Base-by-base conservation (phyloP, 37 sponge, comb jelly and placozoan genomes). In the Ephydatia muelleri region DNA sequence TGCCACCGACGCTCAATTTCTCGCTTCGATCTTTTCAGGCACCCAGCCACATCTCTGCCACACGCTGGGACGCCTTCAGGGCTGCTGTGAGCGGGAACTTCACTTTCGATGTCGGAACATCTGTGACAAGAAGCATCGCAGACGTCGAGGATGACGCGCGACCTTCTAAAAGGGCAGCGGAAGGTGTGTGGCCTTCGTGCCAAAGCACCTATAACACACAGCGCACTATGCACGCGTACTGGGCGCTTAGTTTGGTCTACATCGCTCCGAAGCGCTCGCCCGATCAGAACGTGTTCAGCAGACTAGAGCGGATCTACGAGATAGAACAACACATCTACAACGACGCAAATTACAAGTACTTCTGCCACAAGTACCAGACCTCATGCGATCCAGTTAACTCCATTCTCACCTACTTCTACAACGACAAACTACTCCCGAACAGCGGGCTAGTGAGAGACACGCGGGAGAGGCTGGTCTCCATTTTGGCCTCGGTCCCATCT, bases 351-450 rank as follows among this genome's bases (percentile, higher is more conserved):
- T 93, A 85, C 67, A 16, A 31, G 16, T 32, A 83, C 14, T 80
- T 83, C 75, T 93, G 94, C 66, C 81, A 72, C 68, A 82, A 79
- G 76, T 8, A 16, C 5, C 0, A 4, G 13, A 64, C 25, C 6
- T 28, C 70, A 0, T 93, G 94, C 48, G 85, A 80, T n/a, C 92
- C 88, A 0, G 38, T 93, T 14, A 84, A 79, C 34, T 88, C 91
- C n/a, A 72, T 93, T 3, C 49, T 91, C 40, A 88, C 94, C 3
- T 91, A 87, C 43, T 76, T 93, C 65, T 93, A 91, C 36, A 67
- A 64, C 32, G 27, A 49, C 37, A 22, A 27, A 65, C 35, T 12
- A 65, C 13, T 65, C 6, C 67, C 43, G 3, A 43, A 43, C 64
- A 65, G 31, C 34, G 72, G 72, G 33, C 65, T 37, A 9, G 39